A percentile compares a stretch with the other conserved stretches of the same genome.
phyloP scores from a whole-genome alignment of 2,888 invertebrate species.

The Drosophila ustulata region DNA sequence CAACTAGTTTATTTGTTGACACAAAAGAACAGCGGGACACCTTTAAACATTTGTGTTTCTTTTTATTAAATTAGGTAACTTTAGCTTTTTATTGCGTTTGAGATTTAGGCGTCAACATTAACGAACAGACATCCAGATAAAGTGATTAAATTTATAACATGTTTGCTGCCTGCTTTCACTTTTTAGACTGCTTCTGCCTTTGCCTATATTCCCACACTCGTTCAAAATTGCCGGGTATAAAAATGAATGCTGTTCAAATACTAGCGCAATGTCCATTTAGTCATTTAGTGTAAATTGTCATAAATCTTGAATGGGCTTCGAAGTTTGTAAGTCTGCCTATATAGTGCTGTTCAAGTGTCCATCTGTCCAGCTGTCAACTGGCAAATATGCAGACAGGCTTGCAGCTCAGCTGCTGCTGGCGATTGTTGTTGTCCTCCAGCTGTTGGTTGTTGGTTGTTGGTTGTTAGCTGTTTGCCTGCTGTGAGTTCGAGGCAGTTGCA shows the following conservation, averaged over 20 bases:
- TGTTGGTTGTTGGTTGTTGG: conserved; percentile 38
- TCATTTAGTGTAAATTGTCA: conserved; percentile 57
- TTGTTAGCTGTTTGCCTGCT: conserved; percentile 33
- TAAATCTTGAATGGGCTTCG: conserved; percentile 69
- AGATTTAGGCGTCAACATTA: not conserved
- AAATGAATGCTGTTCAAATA: not conserved
- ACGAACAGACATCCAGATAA: too few species aligned
- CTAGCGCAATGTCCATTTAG: conserved; percentile 23
- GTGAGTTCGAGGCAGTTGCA: conserved; percentile 33
- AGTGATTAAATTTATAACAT: too few species aligned
- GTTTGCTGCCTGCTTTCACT: too few species aligned
- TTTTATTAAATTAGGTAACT: not conserved
- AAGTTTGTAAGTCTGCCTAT: conserved; percentile 32
- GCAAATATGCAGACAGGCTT: conserved; percentile 33
- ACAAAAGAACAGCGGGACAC: not conserved
- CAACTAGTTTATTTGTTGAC: not conserved
- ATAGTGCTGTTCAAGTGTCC: not conserved
- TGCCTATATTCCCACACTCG: too few species aligned
- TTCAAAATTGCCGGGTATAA: not conserved
- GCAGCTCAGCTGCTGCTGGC: conserved; percentile 40
- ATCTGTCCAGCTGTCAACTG: conserved; percentile 14
- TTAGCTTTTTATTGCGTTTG: not conserved
- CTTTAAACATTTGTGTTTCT: not conserved
- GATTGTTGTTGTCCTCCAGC: conserved; percentile 80
- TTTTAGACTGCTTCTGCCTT: too few species aligned